Base-by-base conservation (phyloP, 1,140 invertebrate genomes). In the Spodoptera frugiperda region DNA sequence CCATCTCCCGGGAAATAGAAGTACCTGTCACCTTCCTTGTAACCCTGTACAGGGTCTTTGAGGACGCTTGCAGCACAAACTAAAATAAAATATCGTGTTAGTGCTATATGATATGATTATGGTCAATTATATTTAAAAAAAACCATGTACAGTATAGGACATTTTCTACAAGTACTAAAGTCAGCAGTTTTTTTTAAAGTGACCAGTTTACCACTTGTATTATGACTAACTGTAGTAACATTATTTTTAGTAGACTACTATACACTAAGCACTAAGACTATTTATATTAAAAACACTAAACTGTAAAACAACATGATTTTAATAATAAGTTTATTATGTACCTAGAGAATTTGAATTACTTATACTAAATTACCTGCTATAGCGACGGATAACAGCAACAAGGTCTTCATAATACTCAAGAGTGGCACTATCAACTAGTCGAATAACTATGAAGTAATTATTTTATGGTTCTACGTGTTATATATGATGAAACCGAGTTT, bases 1-100 rank as follows among this genome's bases (percentile, higher is more conserved):
- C 82, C 87, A 71, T 87, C 86, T 9, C 84, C 86, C 21, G 85
- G 82, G 54, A 90, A 87, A 15, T 81, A 84, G 53, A 90, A 87
- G 53, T 79, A 89, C 63, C 84, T 82, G 61, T 81, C 79, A 8
- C 78, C 78, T 44, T 78, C 77, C 65, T 76, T 51, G 57, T 85
- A 82, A 74, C 68, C 81, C 61, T 48, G 55, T 11, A 39, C 25
- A 17, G 57, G 53, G 25, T 77, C 14, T 48, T 49, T 44, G 9
- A 79, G 30, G 49, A 51, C 71, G 59, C 59, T 75, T 57, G 74
- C 68, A 44, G 71, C 12, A 77, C 15, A 73, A 14, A 55, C 74
- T 79, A 33, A 4, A 72, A 57, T 25, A 48, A 33, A 57, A 15
- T 11, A 48, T 48, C 0, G 1, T n/a, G n/a, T 30, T 44, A 63